Evolutionary conservation across 2,113 vertebrate genomes (phyloP), one percentile per base, ranked within the genome.

Genomic region (Lycaon pictus): DNA sequence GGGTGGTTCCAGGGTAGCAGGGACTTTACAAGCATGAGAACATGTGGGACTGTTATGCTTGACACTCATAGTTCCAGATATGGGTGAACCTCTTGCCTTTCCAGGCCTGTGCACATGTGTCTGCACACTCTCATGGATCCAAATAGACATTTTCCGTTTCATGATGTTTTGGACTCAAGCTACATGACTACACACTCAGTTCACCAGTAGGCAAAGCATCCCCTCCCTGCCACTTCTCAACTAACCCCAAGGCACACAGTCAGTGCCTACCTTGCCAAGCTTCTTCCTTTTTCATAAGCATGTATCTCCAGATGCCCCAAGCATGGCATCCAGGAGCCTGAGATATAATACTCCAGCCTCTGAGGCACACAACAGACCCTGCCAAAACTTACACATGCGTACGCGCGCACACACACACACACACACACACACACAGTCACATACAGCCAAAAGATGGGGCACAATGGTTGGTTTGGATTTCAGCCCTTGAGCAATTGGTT

Each of bases 381-480:
- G 22, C 93, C 53, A 86, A 22, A 7, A 27, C 62, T 16, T 6
- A 22, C 32, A 76, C 85, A 74, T 63, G 29, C 69, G 19, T 84
- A 65, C 58, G 76, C 87, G 93, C 72, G 17, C 4, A 32, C 76
- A 0, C 60, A 93, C 84, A 96, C 83, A 67, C 35, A 82, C 37
- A 0, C 35, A 90, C 32, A 1, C 85, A 81, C 32, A 90, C 93
- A 94, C 20, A 88, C 85, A 98, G 96, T 98, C 98, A 98, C 98
- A 98, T 98, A 98, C 92, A 98, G 98, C 92, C 98, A 94, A 97
- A 88, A 97, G 96, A 95, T 97, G 94, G 86, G 97, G 74, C 98
- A 99, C 98, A 98, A 98, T 98, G 95, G 97, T 74, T 11, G 85
- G 82, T 95, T 99, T 98, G 97, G 97, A 98, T 99, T 99, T 98